These are phyloP conservation scores for Sinhomidia bicolor DNA, from an alignment of 2,888 invertebrate species.

Conservation along the genomic window DNA sequence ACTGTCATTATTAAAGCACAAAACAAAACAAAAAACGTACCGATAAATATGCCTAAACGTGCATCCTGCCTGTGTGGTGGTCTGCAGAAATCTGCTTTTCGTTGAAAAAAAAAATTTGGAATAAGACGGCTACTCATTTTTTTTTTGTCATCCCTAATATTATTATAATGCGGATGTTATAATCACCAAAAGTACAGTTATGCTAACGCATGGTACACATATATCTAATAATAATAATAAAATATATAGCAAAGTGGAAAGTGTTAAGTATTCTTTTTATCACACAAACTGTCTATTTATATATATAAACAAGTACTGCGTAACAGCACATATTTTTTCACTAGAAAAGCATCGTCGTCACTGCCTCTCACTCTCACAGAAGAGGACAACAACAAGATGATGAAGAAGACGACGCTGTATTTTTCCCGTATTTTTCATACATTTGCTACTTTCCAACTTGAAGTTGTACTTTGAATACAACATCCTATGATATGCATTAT, in stretches of 20 bases:
- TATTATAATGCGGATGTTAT: not conserved
- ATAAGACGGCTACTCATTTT: conserved; percentile 1
- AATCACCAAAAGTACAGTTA: not conserved
- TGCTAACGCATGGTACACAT: not conserved
- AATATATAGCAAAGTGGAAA: not conserved
- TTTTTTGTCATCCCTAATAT: not conserved
- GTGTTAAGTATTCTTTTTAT: conserved; percentile 10
- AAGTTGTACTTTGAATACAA: too few species aligned
- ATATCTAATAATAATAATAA: too few species aligned
- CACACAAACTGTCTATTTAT: too few species aligned
- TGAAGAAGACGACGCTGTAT: too few species aligned
- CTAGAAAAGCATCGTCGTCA: not conserved
- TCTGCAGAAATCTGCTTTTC: conserved; percentile 22
- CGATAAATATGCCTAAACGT: not conserved
- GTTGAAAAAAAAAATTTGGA: conserved; percentile 16
- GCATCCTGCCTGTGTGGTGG: not conserved
- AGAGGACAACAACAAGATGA: too few species aligned
- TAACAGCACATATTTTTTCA: not conserved
- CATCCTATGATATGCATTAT: too few species aligned
- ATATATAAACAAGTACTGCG: too few species aligned
- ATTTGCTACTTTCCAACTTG: too few species aligned
- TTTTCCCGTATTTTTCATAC: too few species aligned
- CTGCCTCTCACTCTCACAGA: too few species aligned
- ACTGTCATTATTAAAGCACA: too few species aligned
- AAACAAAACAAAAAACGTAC: not conserved